A percentile compares a stretch with the other conserved stretches of the same genome.
Conservation (phyloP, 2,888 invertebrate species). For the Rhagonycha fulva region DNA sequence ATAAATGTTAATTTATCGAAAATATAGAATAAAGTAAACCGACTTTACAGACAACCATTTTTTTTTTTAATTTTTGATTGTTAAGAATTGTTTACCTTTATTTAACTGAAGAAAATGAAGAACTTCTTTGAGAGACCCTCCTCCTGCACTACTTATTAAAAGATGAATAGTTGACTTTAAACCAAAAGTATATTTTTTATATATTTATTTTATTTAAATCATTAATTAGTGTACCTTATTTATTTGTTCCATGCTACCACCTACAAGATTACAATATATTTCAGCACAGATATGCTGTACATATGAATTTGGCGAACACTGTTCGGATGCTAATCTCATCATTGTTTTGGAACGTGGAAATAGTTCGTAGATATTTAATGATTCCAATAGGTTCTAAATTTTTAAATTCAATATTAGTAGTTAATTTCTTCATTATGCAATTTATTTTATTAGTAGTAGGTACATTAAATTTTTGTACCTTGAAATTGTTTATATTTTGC, state of each 20-base stretch:
- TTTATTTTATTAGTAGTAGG: neutral
- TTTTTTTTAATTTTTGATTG: too few species aligned
- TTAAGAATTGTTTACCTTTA: slow-evolving; percentile 46
- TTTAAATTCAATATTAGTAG: neutral
- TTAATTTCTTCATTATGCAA: too few species aligned
- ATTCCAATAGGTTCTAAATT: neutral
- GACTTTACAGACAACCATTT: too few species aligned
- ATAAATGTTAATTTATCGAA: too few species aligned
- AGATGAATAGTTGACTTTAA: neutral
- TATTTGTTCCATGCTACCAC: neutral
- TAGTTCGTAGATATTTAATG: neutral
- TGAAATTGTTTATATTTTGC: neutral
- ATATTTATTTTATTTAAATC: neutral
- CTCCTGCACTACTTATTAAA: slow-evolving; percentile 32
- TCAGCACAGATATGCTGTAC: neutral
- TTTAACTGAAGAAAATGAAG: slow-evolving; percentile 59
- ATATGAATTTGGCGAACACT: neutral
- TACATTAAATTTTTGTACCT: neutral
- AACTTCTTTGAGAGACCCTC: slow-evolving; percentile 57
- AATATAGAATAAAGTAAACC: too few species aligned
- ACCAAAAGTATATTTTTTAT: neutral
- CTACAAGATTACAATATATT: neutral
- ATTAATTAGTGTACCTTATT: neutral
- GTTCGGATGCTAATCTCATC: neutral
- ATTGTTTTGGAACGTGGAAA: neutral